These are phyloP conservation scores for Loxodonta africana DNA, from an alignment of 2,113 vertebrate genomes.

Conservation along the genomic window DNA sequence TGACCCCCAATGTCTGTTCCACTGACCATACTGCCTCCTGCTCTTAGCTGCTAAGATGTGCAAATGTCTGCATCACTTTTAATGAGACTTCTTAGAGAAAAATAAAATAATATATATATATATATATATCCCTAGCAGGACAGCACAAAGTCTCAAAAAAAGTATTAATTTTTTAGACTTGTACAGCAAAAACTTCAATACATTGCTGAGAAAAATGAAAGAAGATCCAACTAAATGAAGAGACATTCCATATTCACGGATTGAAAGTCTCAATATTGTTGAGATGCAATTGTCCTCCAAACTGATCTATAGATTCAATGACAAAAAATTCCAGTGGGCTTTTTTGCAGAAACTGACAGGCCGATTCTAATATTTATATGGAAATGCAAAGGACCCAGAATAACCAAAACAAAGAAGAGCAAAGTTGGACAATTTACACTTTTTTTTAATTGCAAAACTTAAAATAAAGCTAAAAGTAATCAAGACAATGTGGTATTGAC, in stretches of 20 bases:
- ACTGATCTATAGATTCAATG: not conserved
- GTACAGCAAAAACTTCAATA: not conserved
- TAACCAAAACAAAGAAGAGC: not conserved
- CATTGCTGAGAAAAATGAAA: constrained; percentile 5
- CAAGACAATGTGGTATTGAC: not conserved
- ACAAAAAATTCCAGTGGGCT: not conserved
- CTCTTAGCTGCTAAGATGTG: not conserved
- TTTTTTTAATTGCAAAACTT: not conserved
- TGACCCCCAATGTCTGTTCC: not conserved
- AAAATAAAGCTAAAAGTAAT: not conserved
- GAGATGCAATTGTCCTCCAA: not conserved
- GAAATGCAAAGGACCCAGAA: not conserved
- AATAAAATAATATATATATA: not conserved
- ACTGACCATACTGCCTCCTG: not conserved
- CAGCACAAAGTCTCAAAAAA: not conserved
- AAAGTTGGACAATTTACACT: not conserved
- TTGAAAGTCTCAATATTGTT: not conserved
- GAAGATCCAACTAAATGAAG: not conserved
- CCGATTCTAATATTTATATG: not conserved
- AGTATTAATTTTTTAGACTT: not conserved
- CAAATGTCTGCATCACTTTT: not conserved
- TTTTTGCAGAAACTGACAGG: not conserved
- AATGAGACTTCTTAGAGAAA: not conserved
- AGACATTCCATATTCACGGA: not conserved
- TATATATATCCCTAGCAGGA: not conserved